Evolutionary conservation across 2,113 vertebrate genomes (phyloP).

Genomic region (Microcebus lehilahytsara): DNA sequence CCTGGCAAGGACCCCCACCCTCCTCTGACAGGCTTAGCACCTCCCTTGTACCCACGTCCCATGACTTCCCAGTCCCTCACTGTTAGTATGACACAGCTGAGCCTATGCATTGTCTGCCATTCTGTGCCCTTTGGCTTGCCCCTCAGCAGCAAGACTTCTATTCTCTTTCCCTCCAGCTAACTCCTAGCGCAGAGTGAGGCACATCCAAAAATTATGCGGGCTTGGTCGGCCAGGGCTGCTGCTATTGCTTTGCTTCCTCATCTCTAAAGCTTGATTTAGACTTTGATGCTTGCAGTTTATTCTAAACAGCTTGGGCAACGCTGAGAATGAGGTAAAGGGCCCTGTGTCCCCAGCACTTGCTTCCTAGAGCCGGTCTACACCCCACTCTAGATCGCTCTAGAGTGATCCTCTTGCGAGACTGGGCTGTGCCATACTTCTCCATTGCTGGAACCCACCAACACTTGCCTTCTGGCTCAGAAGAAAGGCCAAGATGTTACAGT

Average conservation of each 20-base stretch:
- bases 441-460: background rate
- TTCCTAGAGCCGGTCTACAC: background rate
- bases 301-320: background rate
- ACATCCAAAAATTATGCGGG: fast-evolving
- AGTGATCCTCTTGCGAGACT: background rate
- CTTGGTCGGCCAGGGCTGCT: fast-evolving
- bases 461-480: background rate
- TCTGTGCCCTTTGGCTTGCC: background rate
- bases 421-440: fast-evolving
- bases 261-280: background rate
- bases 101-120: fast-evolving
- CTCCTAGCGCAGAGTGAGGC: background rate
- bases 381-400: no score
- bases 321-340: background rate
- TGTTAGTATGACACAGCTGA: background rate
- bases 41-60: fast-evolving
- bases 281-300: fast-evolving
- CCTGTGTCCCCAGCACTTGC: background rate
- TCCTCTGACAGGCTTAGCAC: fast-evolving
- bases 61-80: fast-evolving
- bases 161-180: background rate
- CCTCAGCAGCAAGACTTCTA: background rate
- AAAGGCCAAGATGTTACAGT: background rate
- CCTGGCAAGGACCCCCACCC: no score
- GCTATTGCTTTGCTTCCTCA: background rate